These are phyloP conservation scores for Dasyornis broadbenti DNA, from an alignment of 2,113 vertebrate genomes.

Conservation along the genomic window DNA sequence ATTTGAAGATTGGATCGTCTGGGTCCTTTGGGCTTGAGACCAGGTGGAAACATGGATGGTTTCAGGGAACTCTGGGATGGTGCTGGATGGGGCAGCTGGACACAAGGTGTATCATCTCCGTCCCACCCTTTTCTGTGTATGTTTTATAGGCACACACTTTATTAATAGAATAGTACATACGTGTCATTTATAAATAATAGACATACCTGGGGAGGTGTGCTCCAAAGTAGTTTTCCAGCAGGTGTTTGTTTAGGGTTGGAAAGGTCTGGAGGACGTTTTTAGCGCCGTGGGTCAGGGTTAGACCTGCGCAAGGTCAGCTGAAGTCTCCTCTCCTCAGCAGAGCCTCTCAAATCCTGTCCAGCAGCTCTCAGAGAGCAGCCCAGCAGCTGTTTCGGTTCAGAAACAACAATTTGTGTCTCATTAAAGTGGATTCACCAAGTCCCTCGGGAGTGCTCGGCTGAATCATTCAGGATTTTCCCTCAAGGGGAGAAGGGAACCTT, in stretches of 20 bases:
- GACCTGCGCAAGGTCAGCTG: not conserved
- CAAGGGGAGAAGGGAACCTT: conserved; percentile 8
- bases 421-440: not conserved
- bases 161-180: not conserved
- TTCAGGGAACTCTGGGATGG: not conserved
- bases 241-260: not conserved
- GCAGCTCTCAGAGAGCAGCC: not conserved
- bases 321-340: not conserved
- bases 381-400: not conserved
- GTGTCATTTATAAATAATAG: not conserved
- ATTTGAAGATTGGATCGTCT: not conserved
- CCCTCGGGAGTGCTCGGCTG: not conserved
- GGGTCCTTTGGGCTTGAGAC: not conserved
- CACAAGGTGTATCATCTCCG: not conserved
- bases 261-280: not conserved
- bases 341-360: too few relatives aligned
- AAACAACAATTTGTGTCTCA: not conserved
- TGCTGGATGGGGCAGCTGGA: not conserved
- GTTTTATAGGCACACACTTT: not conserved
- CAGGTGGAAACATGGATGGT: not conserved
- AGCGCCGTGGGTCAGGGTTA: not conserved
- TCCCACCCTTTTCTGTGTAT: not conserved
- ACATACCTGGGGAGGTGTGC: not conserved
- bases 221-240: not conserved
- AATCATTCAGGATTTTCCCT: not conserved